Conservation (phyloP, 2,888 invertebrate species). For the Synergus gifuensis region DNA sequence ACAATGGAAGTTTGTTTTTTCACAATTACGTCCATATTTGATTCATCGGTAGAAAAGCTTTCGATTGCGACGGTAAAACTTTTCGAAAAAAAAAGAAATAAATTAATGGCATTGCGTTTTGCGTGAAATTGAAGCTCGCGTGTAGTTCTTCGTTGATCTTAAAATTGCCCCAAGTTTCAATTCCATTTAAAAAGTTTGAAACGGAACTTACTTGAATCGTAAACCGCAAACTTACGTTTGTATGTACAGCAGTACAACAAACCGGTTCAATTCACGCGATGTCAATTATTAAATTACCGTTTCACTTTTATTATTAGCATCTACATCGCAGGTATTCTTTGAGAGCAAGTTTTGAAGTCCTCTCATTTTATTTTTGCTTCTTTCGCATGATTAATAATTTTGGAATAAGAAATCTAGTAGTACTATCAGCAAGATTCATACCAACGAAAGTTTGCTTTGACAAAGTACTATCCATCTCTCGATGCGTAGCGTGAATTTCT, state of each 20-base stretch:
- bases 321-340: too few relatives aligned
- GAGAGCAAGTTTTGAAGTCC: neutral
- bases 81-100: neutral
- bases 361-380: neutral
- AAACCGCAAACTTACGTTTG: neutral
- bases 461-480: neutral
- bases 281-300: conserved; percentile 44
- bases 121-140: neutral
- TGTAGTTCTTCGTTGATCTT: conserved; percentile 7
- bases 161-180: neutral
- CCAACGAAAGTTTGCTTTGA: conserved; percentile 22
- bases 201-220: conserved; percentile 10
- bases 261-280: conserved; percentile 51
- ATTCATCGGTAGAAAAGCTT: too few relatives aligned
- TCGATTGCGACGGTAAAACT: neutral
- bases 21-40: too few relatives aligned
- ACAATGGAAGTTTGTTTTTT: too few relatives aligned
- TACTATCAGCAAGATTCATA: neutral
- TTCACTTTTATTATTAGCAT: conserved; percentile 17
- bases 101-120: neutral
- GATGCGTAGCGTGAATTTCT: conserved; percentile 7
- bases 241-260: conserved; percentile 28
- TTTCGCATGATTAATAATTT: conserved; percentile 11
- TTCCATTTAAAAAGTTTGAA: conserved; percentile 2
- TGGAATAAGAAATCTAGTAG: neutral